phyloP scores from a whole-genome alignment of 1,140 invertebrate species.

The Physella acuta region DNA sequence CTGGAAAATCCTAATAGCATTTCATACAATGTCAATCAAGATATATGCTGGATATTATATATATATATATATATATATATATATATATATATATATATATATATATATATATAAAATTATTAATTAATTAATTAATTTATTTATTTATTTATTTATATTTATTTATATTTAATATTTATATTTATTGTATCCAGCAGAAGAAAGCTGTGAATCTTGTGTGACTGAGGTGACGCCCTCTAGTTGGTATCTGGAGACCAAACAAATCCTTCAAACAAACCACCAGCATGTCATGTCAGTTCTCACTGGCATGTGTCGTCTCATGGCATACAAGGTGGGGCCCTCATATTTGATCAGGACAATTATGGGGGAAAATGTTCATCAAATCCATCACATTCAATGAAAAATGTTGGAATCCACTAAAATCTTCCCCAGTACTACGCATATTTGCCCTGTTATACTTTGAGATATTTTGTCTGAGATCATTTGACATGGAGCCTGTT shows the following conservation, averaged over 20 bases:
- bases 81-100: not conserved
- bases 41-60: too few species aligned
- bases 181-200: not conserved
- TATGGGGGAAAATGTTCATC: too few species aligned
- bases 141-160: not conserved
- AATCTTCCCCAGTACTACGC: too few species aligned
- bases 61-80: not conserved
- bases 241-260: too few species aligned
- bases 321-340: constrained; percentile 46
- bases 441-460: too few species aligned
- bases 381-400: too few species aligned
- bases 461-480: too few species aligned
- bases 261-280: constrained; percentile 3
- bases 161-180: not conserved
- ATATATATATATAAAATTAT: not conserved
- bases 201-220: not conserved
- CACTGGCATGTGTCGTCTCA: constrained; percentile 38
- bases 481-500: too few species aligned
- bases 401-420: too few species aligned
- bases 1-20: too few species aligned
- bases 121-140: not conserved
- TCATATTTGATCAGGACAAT: not conserved
- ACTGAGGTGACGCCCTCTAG: not conserved
- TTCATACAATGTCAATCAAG: too few species aligned
- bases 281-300: constrained; percentile 38